These are phyloP conservation scores for Amphibalanus amphitrite DNA, from an alignment of 1,140 invertebrate species.

Conservation along the genomic window DNA sequence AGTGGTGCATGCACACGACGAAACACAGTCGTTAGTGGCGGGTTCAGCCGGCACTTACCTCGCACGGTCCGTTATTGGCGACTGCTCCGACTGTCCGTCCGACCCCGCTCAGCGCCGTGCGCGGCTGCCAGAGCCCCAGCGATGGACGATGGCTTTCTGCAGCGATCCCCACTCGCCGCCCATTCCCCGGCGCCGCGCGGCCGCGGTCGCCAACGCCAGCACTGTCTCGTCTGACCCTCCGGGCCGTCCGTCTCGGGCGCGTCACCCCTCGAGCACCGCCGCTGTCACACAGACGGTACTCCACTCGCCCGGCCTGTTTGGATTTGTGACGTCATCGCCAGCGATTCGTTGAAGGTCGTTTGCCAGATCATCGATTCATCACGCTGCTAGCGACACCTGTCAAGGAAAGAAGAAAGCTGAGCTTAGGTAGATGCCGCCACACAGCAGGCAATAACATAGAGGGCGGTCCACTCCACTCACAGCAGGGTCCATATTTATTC, in stretches of 20 bases:
- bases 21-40: neutral
- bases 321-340: neutral
- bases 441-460: too few relatives aligned
- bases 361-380: neutral
- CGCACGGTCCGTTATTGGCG: neutral
- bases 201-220: neutral
- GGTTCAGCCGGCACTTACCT: neutral
- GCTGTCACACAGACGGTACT: neutral
- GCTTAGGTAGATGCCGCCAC: neutral
- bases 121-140: neutral
- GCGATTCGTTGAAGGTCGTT: conserved; percentile 1
- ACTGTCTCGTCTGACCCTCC: neutral
- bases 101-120: neutral
- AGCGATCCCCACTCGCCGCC: neutral
- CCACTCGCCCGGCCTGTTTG: conserved; percentile 1
- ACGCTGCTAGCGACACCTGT: neutral
- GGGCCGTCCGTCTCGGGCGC: too few relatives aligned
- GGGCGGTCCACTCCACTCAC: too few relatives aligned
- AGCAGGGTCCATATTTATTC: too few relatives aligned
- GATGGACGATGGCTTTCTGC: neutral
- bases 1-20: neutral
- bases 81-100: neutral
- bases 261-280: neutral
- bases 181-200: neutral
- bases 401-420: neutral